A percentile compares a stretch with the other conserved stretches of the same genome.
Evolutionary conservation across 1,140 invertebrate species (phyloP).

Genomic region (Zaprionus lachaisei): DNA sequence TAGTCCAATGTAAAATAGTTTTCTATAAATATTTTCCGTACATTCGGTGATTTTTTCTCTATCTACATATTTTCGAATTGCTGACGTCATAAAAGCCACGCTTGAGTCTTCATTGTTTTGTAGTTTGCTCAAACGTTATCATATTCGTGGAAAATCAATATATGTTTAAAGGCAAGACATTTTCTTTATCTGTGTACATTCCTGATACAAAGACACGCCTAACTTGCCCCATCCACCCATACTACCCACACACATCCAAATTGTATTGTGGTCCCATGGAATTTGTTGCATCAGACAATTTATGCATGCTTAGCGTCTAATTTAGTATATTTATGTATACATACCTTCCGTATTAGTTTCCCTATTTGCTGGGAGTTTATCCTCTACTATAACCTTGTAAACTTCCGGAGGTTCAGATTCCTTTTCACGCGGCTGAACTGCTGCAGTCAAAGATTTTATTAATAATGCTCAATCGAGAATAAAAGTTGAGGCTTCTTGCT

Average conservation of each 20-base stretch:
- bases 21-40: background rate
- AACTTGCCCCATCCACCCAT: background rate
- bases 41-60: background rate
- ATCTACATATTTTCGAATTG: background rate
- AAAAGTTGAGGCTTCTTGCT: background rate
- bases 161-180: slow-evolving; percentile 23
- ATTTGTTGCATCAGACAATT: slow-evolving; percentile 63
- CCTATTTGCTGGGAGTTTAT: slow-evolving; percentile 42
- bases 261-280: slow-evolving; percentile 2
- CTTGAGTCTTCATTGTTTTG: background rate
- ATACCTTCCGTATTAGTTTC: slow-evolving; percentile 53
- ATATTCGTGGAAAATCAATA: slow-evolving; percentile 41
- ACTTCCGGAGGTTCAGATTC: slow-evolving; percentile 36
- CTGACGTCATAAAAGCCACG: slow-evolving; percentile 41
- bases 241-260: background rate
- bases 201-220: slow-evolving; percentile 25
- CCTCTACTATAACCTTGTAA: slow-evolving; percentile 62
- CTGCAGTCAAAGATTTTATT: slow-evolving; percentile 23
- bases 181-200: slow-evolving; percentile 26
- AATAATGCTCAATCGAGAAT: slow-evolving; percentile 1
- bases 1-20: background rate
- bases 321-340: slow-evolving; percentile 6
- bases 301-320: background rate
- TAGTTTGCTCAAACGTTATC: slow-evolving; percentile 5
- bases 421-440: slow-evolving; percentile 19